Evolutionary conservation across 2,888 invertebrate genomes (phyloP), one percentile per base, ranked within the genome.

Genomic region (Megalurothrips usitatus): DNA sequence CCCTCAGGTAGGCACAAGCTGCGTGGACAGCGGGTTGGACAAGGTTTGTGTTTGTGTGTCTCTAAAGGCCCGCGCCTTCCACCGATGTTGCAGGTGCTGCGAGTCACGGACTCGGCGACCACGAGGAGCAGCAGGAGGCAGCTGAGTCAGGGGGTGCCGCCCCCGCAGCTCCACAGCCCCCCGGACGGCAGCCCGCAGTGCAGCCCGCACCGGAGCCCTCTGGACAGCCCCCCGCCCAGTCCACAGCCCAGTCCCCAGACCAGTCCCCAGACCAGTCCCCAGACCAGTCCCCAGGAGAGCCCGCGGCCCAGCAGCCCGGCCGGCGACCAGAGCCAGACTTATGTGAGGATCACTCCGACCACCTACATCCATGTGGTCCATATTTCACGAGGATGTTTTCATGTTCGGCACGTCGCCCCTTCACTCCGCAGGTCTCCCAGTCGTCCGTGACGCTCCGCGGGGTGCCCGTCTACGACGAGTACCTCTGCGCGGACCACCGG

Each of bases 1-100:
- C 88, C 83, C 89, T 89, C 85, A 89, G 88, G 58, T 89, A 89
- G 83, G 89, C 89, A 85, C 89, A 89, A 86, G 89, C 89, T 83
- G 86, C 89, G 82, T 89, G 89, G 85, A 88, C 88, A 75, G 26
- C 0, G n/a, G 58, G 58, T 11, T 58, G 0, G 58, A 19, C 11
- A 58, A 43, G 34, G 34, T 43, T 2, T 43, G 34, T 6, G n/a
- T n/a, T n/a, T 6, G 34, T 43, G 34, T 43, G 34, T n/a, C n/a
- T n/a, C n/a, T n/a, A n/a, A n/a, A n/a, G n/a, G n/a, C n/a, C n/a
- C n/a, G 43, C 34, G 34, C 34, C 34, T 4, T 43, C 34, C n/a
- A n/a, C n/a, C n/a, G 48, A 6, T n/a, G 63, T 2, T 47, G 23
- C 47, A 80, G 28, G 80, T 49, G n/a, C 34, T 80, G 34, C 47